Evolutionary conservation across 2,113 vertebrate genomes (phyloP).

Genomic region (Silurus glanis): DNA sequence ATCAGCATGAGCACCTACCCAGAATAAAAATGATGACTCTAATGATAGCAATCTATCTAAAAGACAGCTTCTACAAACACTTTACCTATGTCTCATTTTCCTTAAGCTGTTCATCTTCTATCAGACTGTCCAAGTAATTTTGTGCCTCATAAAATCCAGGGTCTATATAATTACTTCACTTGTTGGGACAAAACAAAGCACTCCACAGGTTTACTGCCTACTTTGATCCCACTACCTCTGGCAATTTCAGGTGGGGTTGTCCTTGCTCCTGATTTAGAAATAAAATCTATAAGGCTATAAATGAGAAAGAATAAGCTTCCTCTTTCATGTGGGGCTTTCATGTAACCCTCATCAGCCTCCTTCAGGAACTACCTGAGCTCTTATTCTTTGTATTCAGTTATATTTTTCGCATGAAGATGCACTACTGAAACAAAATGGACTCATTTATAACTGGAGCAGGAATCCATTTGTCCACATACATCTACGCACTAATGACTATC

Average conservation of each 20-base stretch:
- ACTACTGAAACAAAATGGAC: neutral
- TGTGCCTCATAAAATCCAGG: conserved; percentile 33
- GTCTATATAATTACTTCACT: neutral
- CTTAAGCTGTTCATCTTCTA: neutral
- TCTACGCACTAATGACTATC: conserved; percentile 28
- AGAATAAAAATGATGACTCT: too few relatives aligned
- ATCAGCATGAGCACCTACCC: neutral
- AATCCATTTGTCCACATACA: conserved; percentile 15
- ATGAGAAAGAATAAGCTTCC: neutral
- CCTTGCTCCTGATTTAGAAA: neutral
- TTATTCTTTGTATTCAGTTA: neutral
- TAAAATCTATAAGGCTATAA: conserved; percentile 17
- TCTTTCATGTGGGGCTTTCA: neutral
- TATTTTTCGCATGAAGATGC: neutral
- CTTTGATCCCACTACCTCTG: neutral
- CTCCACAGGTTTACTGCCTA: neutral
- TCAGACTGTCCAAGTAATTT: neutral
- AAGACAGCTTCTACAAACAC: neutral
- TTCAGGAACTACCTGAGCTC: neutral
- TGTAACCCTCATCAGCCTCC: neutral
- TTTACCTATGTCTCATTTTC: conserved; percentile 8
- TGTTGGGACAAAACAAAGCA: conserved; percentile 1
- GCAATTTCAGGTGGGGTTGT: neutral
- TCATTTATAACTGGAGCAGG: conserved; percentile 33
- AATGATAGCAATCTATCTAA: neutral